Evolutionary conservation across 2,888 invertebrate genomes (phyloP).

Genomic region (Euplagia quadripunctaria): DNA sequence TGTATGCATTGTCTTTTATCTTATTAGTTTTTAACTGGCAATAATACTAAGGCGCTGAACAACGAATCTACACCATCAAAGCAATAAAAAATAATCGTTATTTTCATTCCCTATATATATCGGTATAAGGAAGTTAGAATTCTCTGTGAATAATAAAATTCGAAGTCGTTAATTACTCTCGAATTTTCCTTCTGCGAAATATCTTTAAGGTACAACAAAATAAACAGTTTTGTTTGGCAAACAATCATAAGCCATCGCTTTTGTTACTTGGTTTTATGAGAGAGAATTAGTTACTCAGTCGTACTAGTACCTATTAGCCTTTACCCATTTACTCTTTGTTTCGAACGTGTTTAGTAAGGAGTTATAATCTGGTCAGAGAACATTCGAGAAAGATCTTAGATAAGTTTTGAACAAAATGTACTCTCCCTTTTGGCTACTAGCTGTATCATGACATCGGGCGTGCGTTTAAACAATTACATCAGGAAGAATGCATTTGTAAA

Average conservation of each 20-base stretch:
- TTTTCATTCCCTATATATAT: constrained; percentile 4
- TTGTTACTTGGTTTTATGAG: neutral
- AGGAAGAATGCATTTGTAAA: no score
- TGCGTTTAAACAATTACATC: neutral
- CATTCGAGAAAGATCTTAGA: neutral
- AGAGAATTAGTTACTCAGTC: neutral
- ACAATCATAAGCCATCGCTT: constrained; percentile 19
- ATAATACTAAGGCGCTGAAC: neutral
- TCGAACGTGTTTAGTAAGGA: neutral
- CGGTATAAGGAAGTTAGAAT: constrained; percentile 13
- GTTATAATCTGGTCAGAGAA: neutral
- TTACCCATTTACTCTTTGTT: neutral
- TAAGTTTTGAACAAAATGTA: no score
- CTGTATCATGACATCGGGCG: neutral
- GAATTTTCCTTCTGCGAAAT: constrained; percentile 24
- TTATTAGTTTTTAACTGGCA: neutral
- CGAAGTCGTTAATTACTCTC: constrained; percentile 30
- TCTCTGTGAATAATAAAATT: constrained; percentile 26
- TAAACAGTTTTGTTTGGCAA: constrained; percentile 31
- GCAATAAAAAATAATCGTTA: constrained; percentile 15
- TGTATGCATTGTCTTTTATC: neutral
- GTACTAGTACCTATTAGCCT: neutral
- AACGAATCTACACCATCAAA: neutral
- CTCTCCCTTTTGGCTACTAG: neutral
- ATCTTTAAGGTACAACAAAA: constrained; percentile 29